These are phyloP conservation scores for Drosophila engyochracea DNA, from an alignment of 2,888 invertebrate species.

Conservation along the genomic window DNA sequence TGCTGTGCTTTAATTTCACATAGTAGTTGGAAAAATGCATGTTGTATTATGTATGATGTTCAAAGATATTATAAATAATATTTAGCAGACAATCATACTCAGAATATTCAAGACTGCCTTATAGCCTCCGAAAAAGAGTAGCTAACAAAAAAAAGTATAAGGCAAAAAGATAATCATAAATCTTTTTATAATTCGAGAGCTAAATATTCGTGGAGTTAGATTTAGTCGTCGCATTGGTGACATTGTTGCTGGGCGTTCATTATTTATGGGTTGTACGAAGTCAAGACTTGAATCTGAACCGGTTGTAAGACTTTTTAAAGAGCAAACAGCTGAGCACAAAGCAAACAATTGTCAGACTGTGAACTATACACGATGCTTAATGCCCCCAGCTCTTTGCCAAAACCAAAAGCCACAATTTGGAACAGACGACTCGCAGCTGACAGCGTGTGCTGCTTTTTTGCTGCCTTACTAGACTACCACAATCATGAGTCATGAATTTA, in stretches of 20 bases:
- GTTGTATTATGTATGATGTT: too few relatives aligned
- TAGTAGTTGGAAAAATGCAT: too few relatives aligned
- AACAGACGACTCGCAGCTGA: slow-evolving; percentile 42
- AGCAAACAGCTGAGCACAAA: slow-evolving; percentile 24
- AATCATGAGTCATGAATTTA: slow-evolving; percentile 54
- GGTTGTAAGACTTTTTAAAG: slow-evolving; percentile 36
- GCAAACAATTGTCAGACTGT: slow-evolving; percentile 47
- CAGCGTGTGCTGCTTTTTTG: slow-evolving; percentile 23
- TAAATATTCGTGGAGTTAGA: slow-evolving; percentile 18
- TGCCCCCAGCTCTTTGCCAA: slow-evolving; percentile 23
- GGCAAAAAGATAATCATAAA: slow-evolving; percentile 15
- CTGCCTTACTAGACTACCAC: slow-evolving; percentile 12
- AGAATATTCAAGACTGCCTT: not conserved
- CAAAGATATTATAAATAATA: too few relatives aligned
- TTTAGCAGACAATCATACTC: not conserved
- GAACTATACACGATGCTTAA: slow-evolving; percentile 51
- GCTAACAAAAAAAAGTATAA: slow-evolving; percentile 3
- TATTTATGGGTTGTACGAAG: slow-evolving; percentile 44
- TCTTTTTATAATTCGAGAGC: slow-evolving; percentile 12
- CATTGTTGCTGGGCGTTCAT: slow-evolving; percentile 36
- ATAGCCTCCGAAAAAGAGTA: not conserved
- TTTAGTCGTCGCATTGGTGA: slow-evolving; percentile 14
- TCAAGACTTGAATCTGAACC: slow-evolving; percentile 49
- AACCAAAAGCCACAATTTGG: slow-evolving; percentile 39
- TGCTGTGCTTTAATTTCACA: not conserved